These are phyloP conservation scores for Polypedilum pembai DNA, from an alignment of 1,140 invertebrate genomes.

Conservation along the genomic window DNA sequence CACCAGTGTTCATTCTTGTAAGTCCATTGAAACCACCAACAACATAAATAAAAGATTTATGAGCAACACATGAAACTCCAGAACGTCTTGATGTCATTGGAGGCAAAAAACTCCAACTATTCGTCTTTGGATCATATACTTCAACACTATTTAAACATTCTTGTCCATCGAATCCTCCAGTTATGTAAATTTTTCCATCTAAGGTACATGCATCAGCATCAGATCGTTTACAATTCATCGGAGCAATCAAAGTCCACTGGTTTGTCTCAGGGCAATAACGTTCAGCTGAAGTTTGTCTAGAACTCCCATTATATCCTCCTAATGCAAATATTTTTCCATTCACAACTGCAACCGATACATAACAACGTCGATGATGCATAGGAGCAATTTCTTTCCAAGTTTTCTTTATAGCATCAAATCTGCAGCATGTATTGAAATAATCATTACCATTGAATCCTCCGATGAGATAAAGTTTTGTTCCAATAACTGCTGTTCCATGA, in stretches of 20 bases:
- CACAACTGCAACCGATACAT: slow-evolving; percentile 56
- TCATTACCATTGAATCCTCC: slow-evolving; percentile 69
- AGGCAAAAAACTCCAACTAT: slow-evolving; percentile 78
- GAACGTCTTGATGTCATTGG: slow-evolving; percentile 71
- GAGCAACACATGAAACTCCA: slow-evolving; percentile 66
- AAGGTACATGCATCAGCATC: slow-evolving; percentile 66
- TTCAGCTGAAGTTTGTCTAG: slow-evolving; percentile 65
- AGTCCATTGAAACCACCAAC: slow-evolving; percentile 74
- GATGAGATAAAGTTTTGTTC: slow-evolving; percentile 65
- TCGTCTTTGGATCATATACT: slow-evolving; percentile 70
- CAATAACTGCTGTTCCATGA: slow-evolving; percentile 63
- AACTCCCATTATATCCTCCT: slow-evolving; percentile 79
- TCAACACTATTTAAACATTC: slow-evolving; percentile 81
- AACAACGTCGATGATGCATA: slow-evolving; percentile 53
- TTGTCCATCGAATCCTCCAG: slow-evolving; percentile 78
- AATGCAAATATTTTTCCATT: slow-evolving; percentile 73
- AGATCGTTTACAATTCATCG: slow-evolving; percentile 72
- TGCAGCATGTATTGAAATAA: slow-evolving; percentile 62
- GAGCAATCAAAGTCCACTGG: slow-evolving; percentile 74
- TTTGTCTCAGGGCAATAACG: slow-evolving; percentile 61
- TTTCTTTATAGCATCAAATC: slow-evolving; percentile 58
- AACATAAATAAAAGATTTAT: slow-evolving; percentile 60
- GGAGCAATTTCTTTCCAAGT: slow-evolving; percentile 58
- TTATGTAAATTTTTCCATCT: slow-evolving; percentile 47
- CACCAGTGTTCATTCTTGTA: slow-evolving; percentile 57